Base-by-base conservation (phyloP, 2,888 invertebrate species). In the Silvanus unidentatus region DNA sequence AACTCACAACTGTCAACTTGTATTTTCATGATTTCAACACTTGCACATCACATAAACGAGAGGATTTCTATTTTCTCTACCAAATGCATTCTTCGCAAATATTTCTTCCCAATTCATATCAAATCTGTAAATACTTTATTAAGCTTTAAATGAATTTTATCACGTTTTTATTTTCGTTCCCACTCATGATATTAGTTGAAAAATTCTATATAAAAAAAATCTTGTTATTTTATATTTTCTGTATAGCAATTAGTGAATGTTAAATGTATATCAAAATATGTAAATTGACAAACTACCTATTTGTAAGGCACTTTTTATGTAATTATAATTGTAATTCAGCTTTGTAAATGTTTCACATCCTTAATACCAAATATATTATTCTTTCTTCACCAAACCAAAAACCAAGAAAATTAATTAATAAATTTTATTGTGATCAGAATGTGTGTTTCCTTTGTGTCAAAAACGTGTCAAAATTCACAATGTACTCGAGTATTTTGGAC, bases 341-440 rank as follows among this genome's bases (percentile, higher is more conserved):
- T 64, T 65, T 59, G 62, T 65, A 62, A 62, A 62, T 62, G 63
- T 65, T 65, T 62, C 62, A 65, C 66, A 64, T 58, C 54, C 57
- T 32, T 5, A n/a, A n/a, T n/a, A n/a, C n/a, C n/a, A n/a, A n/a
- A n/a, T n/a, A n/a, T n/a, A n/a, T n/a, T 32, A 32, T 32, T 32
- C 32, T 32, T 58, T 62, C 64, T 63, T 62, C 63, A 62, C 62
- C 51, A 54, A 57, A 51, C 53, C 16, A 56, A 42, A 40, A 50
- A 54, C n/a, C n/a, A n/a, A n/a, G n/a, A n/a, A n/a, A n/a, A n/a
- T n/a, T n/a, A n/a, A 51, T 50, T 48, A 58, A 58, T 57, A 56
- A 56, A 59, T 43, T 35, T 35, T 48, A 54, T 54, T 52, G 50
- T 47, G 48, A 53, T 48, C 42, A 48, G 44, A n/a, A n/a, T n/a